phyloP scores from a whole-genome alignment of 2,888 invertebrate species.

The Phyllotreta cruciferae region DNA sequence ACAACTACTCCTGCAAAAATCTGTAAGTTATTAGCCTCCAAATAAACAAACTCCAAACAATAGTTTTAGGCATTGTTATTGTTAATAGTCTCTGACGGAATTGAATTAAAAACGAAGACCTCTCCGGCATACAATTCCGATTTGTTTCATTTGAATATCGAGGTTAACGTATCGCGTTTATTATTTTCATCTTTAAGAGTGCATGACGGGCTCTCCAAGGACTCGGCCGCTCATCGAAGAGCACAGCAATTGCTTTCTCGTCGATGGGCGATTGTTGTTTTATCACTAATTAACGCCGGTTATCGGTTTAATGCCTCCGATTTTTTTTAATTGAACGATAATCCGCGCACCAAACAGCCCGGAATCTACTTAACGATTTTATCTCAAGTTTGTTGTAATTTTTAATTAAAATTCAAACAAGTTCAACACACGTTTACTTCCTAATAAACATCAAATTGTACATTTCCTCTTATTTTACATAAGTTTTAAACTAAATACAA shows the following conservation, averaged over 20 bases:
- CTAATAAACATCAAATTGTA: too few species aligned
- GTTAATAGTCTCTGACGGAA: too few species aligned
- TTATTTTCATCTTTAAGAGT: conserved; percentile 39
- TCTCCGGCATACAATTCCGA: conserved; percentile 24
- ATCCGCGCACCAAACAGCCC: background rate
- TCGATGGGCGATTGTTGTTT: conserved; percentile 26
- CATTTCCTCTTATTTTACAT: too few species aligned
- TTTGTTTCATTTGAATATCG: conserved; percentile 32
- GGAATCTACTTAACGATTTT: background rate
- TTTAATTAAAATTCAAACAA: too few species aligned
- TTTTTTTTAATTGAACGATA: conserved; percentile 10
- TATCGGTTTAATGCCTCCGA: conserved; percentile 31
- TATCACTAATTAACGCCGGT: conserved; percentile 35
- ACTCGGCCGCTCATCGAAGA: conserved; percentile 16
- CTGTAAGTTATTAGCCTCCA: too few species aligned
- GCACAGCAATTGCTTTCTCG: conserved; percentile 15
- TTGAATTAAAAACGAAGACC: too few species aligned
- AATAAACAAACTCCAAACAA: too few species aligned
- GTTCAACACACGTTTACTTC: too few species aligned
- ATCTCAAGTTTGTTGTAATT: too few species aligned
- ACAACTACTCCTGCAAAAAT: too few species aligned
- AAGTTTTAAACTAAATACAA: too few species aligned
- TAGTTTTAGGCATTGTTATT: too few species aligned
- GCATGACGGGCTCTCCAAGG: conserved; percentile 39
- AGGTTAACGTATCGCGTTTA: conserved; percentile 34